Conservation (phyloP, 2,113 vertebrate species). For the Fukomys damarensis region DNA sequence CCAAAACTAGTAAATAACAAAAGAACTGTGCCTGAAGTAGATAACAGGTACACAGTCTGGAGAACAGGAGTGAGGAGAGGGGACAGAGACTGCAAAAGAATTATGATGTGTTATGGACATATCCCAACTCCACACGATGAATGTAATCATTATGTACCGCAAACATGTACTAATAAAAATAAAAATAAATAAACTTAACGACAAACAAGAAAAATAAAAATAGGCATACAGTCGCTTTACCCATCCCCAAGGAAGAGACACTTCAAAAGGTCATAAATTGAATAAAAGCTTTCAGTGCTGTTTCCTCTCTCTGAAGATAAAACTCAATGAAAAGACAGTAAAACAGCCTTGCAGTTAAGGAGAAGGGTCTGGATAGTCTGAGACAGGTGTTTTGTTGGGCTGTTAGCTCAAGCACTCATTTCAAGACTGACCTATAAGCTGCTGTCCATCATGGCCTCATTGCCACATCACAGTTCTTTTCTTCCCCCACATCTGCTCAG, state of each 20-base stretch:
- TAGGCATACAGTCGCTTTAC: not conserved
- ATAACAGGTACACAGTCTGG: not conserved
- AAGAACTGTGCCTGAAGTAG: not conserved
- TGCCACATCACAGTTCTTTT: not conserved
- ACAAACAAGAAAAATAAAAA: not conserved
- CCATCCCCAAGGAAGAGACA: not conserved
- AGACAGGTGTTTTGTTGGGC: not conserved
- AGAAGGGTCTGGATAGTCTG: not conserved
- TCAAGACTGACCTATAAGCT: not conserved
- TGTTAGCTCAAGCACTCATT: not conserved
- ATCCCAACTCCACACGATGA: not conserved
- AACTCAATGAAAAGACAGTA: slow-evolving; percentile 25
- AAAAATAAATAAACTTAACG: not conserved
- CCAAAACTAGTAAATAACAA: slow-evolving; percentile 18
- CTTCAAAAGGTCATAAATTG: slow-evolving; percentile 27
- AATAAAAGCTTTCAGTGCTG: not conserved
- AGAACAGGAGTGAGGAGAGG: not conserved
- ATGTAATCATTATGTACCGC: not conserved
- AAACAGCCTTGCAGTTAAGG: not conserved
- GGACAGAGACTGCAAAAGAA: not conserved
- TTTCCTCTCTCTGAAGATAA: slow-evolving; percentile 37
- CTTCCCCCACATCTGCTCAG: not conserved
- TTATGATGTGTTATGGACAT: not conserved
- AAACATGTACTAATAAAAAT: not conserved
- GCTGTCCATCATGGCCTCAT: not conserved